Conservation (phyloP, 2,888 invertebrate species). For the Scaptomyza caliginosa region DNA sequence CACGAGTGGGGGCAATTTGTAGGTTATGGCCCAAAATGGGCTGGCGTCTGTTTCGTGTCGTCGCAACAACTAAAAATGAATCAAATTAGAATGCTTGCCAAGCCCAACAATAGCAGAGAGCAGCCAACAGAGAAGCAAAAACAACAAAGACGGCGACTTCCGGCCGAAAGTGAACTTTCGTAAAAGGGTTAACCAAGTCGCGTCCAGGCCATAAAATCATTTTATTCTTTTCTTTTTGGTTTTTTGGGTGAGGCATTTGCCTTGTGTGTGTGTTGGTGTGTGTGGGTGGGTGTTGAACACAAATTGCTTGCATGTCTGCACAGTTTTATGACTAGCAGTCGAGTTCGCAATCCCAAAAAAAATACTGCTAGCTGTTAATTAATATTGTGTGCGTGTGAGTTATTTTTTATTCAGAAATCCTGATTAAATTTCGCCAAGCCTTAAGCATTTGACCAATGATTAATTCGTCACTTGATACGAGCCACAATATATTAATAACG, state of each 20-base stretch:
- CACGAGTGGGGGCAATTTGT: conserved; percentile 12
- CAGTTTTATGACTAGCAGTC: conserved; percentile 59
- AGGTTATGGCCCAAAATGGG: conserved; percentile 26
- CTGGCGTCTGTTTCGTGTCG: conserved; percentile 35
- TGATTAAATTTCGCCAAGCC: conserved; percentile 47
- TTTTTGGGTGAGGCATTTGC: conserved; percentile 57
- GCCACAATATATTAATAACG: conserved; percentile 35
- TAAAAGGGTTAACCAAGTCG: conserved; percentile 71
- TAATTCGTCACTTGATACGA: conserved; percentile 53
- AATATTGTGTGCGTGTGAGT: conserved; percentile 39
- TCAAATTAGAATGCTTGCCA: conserved; percentile 64
- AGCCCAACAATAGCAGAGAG: conserved; percentile 25
- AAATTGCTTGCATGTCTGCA: conserved; percentile 75
- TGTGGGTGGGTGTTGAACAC: conserved; percentile 30
- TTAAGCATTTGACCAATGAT: conserved; percentile 41
- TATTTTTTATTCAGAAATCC: conserved; percentile 28
- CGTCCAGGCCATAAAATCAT: conserved; percentile 60
- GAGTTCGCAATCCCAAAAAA: conserved; percentile 35
- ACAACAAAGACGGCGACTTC: conserved; percentile 49
- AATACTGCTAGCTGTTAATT: conserved; percentile 63
- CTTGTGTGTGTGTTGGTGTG: conserved; percentile 14
- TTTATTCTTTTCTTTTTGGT: too few relatives aligned
- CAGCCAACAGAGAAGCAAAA: too few relatives aligned
- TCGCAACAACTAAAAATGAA: conserved; percentile 62
- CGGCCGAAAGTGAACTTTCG: conserved; percentile 72